Conservation (phyloP, 2,888 invertebrate genomes). For the Ochropleura leucogaster region DNA sequence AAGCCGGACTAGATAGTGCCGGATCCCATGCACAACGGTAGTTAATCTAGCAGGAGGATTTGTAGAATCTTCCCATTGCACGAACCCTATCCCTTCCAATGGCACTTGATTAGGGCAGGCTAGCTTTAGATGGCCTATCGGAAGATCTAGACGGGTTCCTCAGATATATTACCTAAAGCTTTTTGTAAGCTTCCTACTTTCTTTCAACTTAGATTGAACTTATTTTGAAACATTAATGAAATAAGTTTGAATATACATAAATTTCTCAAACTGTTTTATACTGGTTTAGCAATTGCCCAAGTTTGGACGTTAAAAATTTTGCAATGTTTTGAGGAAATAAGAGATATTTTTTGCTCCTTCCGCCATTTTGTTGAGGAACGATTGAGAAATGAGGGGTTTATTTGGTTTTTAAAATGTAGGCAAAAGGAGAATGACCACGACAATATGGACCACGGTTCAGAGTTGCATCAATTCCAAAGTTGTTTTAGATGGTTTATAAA, state of each 20-base stretch:
- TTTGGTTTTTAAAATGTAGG: slow-evolving; percentile 6
- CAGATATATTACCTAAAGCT: slow-evolving; percentile 46
- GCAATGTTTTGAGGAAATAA: slow-evolving; percentile 52
- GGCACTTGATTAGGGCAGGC: slow-evolving; percentile 43
- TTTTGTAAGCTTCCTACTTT: slow-evolving; percentile 40
- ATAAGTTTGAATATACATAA: slow-evolving; percentile 66
- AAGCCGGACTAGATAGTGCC: slow-evolving; percentile 28
- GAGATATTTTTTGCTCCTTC: slow-evolving; percentile 41
- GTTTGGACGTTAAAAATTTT: slow-evolving; percentile 62
- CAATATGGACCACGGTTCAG: no score
- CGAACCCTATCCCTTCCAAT: slow-evolving; percentile 36
- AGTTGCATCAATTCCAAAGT: no score
- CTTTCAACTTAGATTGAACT: slow-evolving; percentile 48
- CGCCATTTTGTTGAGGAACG: slow-evolving; percentile 14
- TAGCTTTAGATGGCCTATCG: slow-evolving; percentile 23
- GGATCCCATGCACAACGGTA: slow-evolving; percentile 19
- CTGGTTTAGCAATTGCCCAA: slow-evolving; percentile 61
- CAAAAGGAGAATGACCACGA: no score
- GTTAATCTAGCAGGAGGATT: slow-evolving; percentile 51
- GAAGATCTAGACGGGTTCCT: slow-evolving; percentile 35
- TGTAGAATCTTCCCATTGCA: slow-evolving; percentile 42
- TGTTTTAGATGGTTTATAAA: no score
- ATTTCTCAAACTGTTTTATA: slow-evolving; percentile 58
- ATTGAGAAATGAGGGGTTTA: slow-evolving; percentile 15
- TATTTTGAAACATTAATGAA: slow-evolving; percentile 65